Percentiles rank a stretch among this genome's conserved stretches.
Evolutionary conservation across 2,797 vertebrate genomes (phyloP).

Genomic region (Etheostoma perlongum): DNA sequence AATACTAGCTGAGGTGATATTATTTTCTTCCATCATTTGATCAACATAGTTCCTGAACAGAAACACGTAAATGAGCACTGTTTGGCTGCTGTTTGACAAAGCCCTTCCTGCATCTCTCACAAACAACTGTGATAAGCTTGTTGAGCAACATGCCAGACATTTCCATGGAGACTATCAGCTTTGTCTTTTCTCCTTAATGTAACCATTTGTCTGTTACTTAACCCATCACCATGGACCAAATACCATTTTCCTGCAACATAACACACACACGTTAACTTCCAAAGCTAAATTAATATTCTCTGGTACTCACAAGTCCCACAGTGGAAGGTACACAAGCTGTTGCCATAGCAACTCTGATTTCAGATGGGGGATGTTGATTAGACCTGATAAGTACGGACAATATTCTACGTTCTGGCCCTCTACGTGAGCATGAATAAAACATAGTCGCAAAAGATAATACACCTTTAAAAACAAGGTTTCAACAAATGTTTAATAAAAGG

Average conservation of each 20-base stretch:
- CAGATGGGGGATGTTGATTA: slow-evolving; percentile 45
- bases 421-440: slow-evolving; percentile 24
- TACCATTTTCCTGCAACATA: slow-evolving; percentile 23
- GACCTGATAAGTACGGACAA: slow-evolving; percentile 42
- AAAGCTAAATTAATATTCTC: slow-evolving; percentile 48
- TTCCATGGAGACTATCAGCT: slow-evolving; percentile 42
- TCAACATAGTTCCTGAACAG: not conserved
- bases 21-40: not conserved
- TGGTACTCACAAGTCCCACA: slow-evolving; percentile 26
- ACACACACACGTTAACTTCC: slow-evolving; percentile 22
- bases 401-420: slow-evolving; percentile 25
- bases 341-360: slow-evolving; percentile 66
- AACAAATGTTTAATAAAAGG: not conserved
- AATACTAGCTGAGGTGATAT: not conserved
- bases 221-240: slow-evolving; percentile 28
- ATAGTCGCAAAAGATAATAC: not conserved
- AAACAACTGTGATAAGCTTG: slow-evolving; percentile 26
- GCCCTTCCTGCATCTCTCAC: slow-evolving; percentile 25
- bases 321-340: slow-evolving; percentile 52
- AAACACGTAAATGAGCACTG: not conserved
- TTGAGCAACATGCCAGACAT: slow-evolving; percentile 48
- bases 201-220: slow-evolving; percentile 49
- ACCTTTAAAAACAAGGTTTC: slow-evolving; percentile 13
- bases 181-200: slow-evolving; percentile 17
- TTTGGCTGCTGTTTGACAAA: slow-evolving; percentile 14